phyloP scores from a whole-genome alignment of 2,888 invertebrate species.

The Capitulum mitella region DNA sequence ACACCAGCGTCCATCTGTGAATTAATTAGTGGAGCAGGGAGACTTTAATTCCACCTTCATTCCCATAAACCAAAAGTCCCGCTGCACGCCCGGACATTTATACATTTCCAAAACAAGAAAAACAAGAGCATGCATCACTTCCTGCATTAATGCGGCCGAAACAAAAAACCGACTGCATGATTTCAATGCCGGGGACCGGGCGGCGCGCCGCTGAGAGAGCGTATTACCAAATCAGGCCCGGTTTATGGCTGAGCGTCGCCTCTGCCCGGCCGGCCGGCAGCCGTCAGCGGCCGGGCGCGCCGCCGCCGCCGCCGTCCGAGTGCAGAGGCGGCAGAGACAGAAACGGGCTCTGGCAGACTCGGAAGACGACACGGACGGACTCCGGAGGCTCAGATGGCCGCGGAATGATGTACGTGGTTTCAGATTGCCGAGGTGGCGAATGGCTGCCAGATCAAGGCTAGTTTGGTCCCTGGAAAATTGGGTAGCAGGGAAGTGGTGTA shows the following conservation, averaged over 20 bases:
- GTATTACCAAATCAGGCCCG: not conserved
- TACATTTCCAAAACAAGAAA: conserved; percentile 20
- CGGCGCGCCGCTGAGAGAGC: not conserved
- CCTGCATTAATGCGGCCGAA: not conserved
- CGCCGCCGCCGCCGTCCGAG: too few species aligned
- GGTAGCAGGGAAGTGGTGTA: too few species aligned
- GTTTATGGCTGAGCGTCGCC: not conserved
- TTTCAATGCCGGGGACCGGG: not conserved
- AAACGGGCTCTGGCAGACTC: too few species aligned
- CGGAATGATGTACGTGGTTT: too few species aligned
- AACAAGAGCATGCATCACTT: conserved; percentile 14
- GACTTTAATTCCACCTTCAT: not conserved
- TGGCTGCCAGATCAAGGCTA: too few species aligned
- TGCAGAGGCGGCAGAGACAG: too few species aligned
- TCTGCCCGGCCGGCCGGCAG: not conserved
- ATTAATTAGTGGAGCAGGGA: conserved; percentile 4
- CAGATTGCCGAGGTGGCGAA: too few species aligned
- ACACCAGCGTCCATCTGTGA: not conserved
- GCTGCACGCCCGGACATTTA: conserved; percentile 4
- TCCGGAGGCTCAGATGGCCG: too few species aligned
- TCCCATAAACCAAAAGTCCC: conserved; percentile 11
- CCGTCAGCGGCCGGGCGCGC: too few species aligned
- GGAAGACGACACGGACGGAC: too few species aligned
- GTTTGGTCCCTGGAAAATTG: too few species aligned
- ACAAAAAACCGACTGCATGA: conserved; percentile 10